phyloP scores from a whole-genome alignment of 2,797 vertebrate species.

The Salarias fasciatus region DNA sequence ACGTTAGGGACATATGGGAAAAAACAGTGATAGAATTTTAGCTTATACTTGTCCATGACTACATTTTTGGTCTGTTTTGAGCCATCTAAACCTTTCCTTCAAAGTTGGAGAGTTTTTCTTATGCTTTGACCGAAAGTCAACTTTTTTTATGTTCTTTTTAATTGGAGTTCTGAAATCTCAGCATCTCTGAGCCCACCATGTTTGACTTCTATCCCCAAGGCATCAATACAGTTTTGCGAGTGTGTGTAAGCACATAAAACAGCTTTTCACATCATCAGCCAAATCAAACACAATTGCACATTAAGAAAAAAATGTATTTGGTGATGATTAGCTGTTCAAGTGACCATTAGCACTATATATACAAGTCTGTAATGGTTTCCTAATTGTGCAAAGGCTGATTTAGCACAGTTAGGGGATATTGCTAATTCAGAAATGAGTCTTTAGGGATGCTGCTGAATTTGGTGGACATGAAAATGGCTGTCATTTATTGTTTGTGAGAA shows the following conservation, averaged over 20 bases:
- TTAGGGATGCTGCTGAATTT: slow-evolving; percentile 20
- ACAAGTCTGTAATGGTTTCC: slow-evolving; percentile 22
- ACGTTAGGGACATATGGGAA: too few species aligned
- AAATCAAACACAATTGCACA: slow-evolving; percentile 6
- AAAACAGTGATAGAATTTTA: too few species aligned
- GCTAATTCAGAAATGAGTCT: slow-evolving; percentile 18
- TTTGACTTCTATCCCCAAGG: background rate
- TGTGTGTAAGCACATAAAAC: background rate
- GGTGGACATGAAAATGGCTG: slow-evolving; percentile 2
- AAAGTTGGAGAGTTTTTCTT: too few species aligned
- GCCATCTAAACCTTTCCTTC: too few species aligned
- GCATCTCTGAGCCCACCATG: background rate
- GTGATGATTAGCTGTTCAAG: slow-evolving; percentile 29
- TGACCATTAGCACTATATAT: slow-evolving; percentile 16
- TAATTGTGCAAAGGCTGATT: slow-evolving; percentile 22
- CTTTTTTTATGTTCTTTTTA: background rate
- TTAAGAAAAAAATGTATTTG: slow-evolving; percentile 6
- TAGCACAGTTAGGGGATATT: slow-evolving; percentile 35
- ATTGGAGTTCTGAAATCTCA: background rate
- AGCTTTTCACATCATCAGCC: background rate
- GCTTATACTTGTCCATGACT: too few species aligned
- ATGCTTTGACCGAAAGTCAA: background rate
- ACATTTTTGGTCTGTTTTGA: too few species aligned
- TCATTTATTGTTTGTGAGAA: slow-evolving; percentile 20
- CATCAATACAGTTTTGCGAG: background rate